Conservation (phyloP, 2,888 invertebrate species). For the Caenorhabditis virilis region DNA sequence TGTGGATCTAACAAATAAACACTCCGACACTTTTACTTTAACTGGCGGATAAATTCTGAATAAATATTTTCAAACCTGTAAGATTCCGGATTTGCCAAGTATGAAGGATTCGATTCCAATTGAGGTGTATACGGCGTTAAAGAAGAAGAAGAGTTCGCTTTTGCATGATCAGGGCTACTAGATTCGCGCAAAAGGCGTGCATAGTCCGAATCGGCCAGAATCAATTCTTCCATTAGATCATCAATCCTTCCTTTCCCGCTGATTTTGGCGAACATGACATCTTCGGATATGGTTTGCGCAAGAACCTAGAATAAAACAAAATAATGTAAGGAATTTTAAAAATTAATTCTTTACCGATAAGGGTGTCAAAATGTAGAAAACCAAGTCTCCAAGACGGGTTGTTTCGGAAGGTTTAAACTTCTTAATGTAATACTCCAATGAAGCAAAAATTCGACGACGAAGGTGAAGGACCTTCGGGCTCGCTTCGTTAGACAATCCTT, state of each 20-base stretch:
- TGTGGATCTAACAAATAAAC: no score
- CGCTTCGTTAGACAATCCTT: slow-evolving; percentile 79
- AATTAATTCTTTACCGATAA: slow-evolving; percentile 47
- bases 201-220: slow-evolving; percentile 57
- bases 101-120: no score
- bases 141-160: no score
- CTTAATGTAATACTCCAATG: slow-evolving; percentile 91
- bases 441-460: slow-evolving; percentile 90
- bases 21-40: no score
- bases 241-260: slow-evolving; percentile 65
- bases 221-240: slow-evolving; percentile 66
- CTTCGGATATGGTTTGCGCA: slow-evolving; percentile 64
- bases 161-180: no score
- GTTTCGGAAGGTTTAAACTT: slow-evolving; percentile 86
- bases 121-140: no score
- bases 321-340: not conserved
- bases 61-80: no score
- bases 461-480: slow-evolving; percentile 82
- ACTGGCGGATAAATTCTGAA: no score
- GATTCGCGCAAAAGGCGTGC: no score
- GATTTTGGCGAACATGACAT: slow-evolving; percentile 65
- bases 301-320: slow-evolving; percentile 49
- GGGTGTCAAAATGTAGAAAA: slow-evolving; percentile 65
- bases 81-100: no score
- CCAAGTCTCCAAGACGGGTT: slow-evolving; percentile 89